phyloP scores from a whole-genome alignment of 1,140 invertebrate species.

The Brevipalpus yothersi region DNA sequence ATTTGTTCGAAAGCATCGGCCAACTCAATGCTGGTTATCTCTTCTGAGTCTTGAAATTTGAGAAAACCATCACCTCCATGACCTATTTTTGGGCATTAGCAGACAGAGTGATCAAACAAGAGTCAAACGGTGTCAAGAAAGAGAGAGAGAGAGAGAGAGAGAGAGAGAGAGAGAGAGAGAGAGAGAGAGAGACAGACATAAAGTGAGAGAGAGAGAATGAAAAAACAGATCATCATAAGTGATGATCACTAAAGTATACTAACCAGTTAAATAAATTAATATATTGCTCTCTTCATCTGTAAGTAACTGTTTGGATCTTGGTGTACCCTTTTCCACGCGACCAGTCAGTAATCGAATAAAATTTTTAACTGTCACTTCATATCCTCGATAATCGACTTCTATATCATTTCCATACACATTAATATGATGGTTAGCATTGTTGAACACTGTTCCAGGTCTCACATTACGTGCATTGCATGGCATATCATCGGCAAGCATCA shows the following conservation, averaged over 20 bases:
- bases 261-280: constrained; percentile 59
- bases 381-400: constrained; percentile 84
- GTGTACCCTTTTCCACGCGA: constrained; percentile 60
- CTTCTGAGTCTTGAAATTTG: constrained; percentile 98
- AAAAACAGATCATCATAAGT: too few species aligned
- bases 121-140: too few species aligned
- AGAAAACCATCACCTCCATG: constrained; percentile 97
- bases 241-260: too few species aligned
- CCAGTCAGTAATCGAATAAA: constrained; percentile 89
- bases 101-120: too few species aligned
- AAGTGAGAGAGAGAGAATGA: too few species aligned
- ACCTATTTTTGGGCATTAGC: neutral
- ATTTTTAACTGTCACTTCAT: constrained; percentile 81
- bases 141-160: neutral
- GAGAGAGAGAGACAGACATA: too few species aligned
- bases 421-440: constrained; percentile 90
- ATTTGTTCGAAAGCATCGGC: constrained; percentile 98
- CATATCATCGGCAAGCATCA: constrained; percentile 84
- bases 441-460: constrained; percentile 88
- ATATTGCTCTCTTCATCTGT: constrained; percentile 89
- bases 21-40: constrained; percentile 94
- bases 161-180: neutral
- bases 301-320: constrained; percentile 75
- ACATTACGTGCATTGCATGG: constrained; percentile 96
- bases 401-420: constrained; percentile 99